Evolutionary conservation across 2,888 invertebrate species (phyloP), one percentile per base, ranked within the genome.

Genomic region (Ormyrus nitidulus): DNA sequence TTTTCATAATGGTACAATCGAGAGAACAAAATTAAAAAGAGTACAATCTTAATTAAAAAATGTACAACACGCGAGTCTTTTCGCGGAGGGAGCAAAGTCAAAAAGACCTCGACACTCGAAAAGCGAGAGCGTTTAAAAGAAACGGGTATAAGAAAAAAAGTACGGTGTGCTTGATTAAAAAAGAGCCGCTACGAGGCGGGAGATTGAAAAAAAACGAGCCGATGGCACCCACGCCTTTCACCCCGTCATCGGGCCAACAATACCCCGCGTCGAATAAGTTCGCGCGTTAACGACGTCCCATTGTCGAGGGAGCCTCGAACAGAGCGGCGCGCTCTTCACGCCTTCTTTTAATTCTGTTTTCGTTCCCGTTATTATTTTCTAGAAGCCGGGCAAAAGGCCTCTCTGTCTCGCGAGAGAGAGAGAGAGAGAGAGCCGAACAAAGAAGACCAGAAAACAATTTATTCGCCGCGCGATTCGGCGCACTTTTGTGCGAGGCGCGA

Each of bases 251-350:
- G 66, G 34, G 49, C 44, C 82, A 80, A 80, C 80, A 77, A 82
- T 81, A 75, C 81, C 75, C 80, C 80, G 75, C 48, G 78, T 76
- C 82, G 77, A 77, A 71, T 59, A 72, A 73, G 72, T 80, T 81
- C 61, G 49, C 56, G 69, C 74, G 80, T 85, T 85, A 86, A 86
- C 85, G 84, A 85, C 84, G 84, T 81, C 81, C 86, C 84, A 88
- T 88, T 89, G 88, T 89, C 83, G 69, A 82, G 85, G 85, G 85
- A 86, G 88, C 87, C 84, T 86, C 83, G 86, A 34, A 85, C 86
- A 85, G 83, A 88, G 86, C 84, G 84, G 85, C 82, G 82, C 80
- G n/a, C 1, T 2, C 3, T 71, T 66, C 34, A 75, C 68, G 51
- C 59, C 56, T 58, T 65, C 73, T 49, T 79, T 68, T 62, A 72